Conservation (phyloP, 1,140 invertebrate genomes). For the Lamellibrachia luymesi region DNA sequence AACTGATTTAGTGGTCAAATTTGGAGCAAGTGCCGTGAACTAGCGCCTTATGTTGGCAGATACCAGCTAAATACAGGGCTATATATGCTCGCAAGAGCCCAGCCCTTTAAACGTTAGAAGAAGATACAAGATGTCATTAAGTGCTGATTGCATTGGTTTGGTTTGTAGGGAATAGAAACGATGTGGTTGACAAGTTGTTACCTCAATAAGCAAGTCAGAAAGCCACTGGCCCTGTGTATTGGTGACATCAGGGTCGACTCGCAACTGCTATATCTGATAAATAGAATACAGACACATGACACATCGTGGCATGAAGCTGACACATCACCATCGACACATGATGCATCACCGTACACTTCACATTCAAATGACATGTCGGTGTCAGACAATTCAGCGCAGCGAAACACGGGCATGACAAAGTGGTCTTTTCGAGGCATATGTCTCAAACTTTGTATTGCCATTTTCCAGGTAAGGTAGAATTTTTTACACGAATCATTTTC, state of each 20-base stretch:
- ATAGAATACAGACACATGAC: constrained; percentile 17
- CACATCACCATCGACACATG: not conserved
- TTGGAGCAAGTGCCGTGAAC: too few relatives aligned
- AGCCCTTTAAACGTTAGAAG: too few relatives aligned
- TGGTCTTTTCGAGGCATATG: constrained; percentile 61
- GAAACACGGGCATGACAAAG: constrained; percentile 26
- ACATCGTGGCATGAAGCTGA: not conserved
- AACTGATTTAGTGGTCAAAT: too few relatives aligned
- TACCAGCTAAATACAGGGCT: too few relatives aligned
- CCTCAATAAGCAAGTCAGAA: constrained; percentile 69
- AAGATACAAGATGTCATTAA: not conserved
- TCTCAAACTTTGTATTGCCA: constrained; percentile 74
- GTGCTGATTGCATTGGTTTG: constrained; percentile 18
- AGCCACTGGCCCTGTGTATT: constrained; percentile 79
- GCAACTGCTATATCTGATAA: constrained; percentile 66
- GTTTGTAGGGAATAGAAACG: constrained; percentile 77
- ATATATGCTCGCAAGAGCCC: too few relatives aligned
- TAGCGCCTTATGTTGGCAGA: too few relatives aligned
- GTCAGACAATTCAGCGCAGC: constrained; percentile 36
- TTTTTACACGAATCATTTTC: not conserved
- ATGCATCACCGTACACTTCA: not conserved
- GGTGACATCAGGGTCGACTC: constrained; percentile 79
- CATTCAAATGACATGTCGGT: constrained; percentile 43
- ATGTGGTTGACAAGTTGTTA: constrained; percentile 84
- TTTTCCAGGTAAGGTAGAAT: constrained; percentile 69